phyloP scores from a whole-genome alignment of 2,888 invertebrate species.

The Cephus pygmeus region DNA sequence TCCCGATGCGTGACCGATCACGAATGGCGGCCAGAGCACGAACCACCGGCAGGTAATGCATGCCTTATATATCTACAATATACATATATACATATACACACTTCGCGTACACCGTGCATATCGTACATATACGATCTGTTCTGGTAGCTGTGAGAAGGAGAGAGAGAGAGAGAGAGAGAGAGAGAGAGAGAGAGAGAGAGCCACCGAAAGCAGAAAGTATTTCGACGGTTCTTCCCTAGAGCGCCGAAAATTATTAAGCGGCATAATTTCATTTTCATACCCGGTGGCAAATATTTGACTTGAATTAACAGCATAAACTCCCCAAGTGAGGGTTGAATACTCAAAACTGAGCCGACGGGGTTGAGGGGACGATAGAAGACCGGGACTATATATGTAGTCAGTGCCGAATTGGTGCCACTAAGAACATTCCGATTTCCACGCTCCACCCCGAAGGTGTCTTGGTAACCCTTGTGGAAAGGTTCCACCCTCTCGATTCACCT shows the following conservation, averaged over 20 bases:
- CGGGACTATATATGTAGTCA: not conserved
- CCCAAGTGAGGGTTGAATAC: not conserved
- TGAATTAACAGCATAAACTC: conserved; percentile 1
- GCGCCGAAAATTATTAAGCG: conserved; percentile 3
- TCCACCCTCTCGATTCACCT: not conserved
- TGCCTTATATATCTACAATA: conserved; percentile 57
- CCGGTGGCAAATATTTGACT: not conserved
- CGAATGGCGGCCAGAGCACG: conserved; percentile 42
- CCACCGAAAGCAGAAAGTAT: not conserved
- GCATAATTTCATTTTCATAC: conserved; percentile 1
- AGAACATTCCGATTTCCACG: not conserved
- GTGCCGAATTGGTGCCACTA: not conserved
- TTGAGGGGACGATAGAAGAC: not conserved
- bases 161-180: too few species aligned
- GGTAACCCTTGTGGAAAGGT: not conserved
- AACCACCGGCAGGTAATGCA: conserved; percentile 55
- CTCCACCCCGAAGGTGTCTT: not conserved
- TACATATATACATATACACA: conserved; percentile 23
- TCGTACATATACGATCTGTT: conserved; percentile 24
- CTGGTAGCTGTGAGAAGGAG: not conserved
- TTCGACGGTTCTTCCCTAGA: not conserved
- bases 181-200: not conserved
- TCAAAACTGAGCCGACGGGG: not conserved
- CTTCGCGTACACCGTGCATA: conserved; percentile 26
- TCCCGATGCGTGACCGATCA: conserved; percentile 28